Conservation (phyloP, 1,140 invertebrate species). For the Cotesia chilonis region DNA sequence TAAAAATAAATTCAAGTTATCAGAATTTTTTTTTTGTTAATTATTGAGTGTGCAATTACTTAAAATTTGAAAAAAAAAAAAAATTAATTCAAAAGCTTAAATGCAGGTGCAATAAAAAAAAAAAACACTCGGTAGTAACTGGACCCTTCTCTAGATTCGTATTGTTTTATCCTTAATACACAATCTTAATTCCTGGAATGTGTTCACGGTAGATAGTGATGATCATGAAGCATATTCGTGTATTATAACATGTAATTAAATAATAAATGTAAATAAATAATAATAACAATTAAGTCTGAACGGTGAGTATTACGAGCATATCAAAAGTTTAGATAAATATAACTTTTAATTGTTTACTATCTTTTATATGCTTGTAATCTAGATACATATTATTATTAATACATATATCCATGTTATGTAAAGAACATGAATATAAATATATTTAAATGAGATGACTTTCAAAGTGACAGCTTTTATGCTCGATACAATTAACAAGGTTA, state of each 20-base stretch:
- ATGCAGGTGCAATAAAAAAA: too few relatives aligned
- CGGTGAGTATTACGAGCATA: neutral
- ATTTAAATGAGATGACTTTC: neutral
- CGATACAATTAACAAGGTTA: constrained; percentile 6
- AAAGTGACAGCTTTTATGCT: constrained; percentile 8
- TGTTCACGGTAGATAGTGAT: constrained; percentile 14
- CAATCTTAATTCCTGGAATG: constrained; percentile 3
- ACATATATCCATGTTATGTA: neutral
- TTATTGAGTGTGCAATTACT: too few relatives aligned
- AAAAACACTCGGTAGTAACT: too few relatives aligned
- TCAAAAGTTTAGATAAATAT: neutral
- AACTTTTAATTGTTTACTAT: neutral
- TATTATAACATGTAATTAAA: neutral
- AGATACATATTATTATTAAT: neutral
- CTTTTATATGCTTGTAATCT: neutral
- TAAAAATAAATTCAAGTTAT: too few relatives aligned
- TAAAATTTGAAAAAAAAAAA: too few relatives aligned
- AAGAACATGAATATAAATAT: neutral
- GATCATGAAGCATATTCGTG: constrained; percentile 7
- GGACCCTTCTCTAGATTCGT: neutral
- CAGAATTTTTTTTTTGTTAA: too few relatives aligned
- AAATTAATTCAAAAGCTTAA: too few relatives aligned
- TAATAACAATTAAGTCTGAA: neutral
- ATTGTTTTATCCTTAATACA: neutral
- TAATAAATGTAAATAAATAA: constrained; percentile 13